A percentile compares a stretch with the other conserved stretches of the same genome.
phyloP scores from a whole-genome alignment of 2,888 invertebrate species.

The Eilema depressum region DNA sequence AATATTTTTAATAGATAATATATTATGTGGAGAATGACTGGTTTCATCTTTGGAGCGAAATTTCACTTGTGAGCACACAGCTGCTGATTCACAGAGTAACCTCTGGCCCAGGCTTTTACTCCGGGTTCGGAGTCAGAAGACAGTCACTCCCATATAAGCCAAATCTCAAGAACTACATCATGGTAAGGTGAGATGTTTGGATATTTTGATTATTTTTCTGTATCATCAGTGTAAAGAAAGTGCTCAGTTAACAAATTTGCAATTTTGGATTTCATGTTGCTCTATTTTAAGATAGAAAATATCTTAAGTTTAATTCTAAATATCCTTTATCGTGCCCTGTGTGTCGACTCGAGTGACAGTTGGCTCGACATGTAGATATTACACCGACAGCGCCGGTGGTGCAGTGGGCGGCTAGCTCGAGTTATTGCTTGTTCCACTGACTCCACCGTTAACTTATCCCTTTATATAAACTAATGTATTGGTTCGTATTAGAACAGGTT shows the following conservation, averaged over 20 bases:
- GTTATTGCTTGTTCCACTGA: constrained; percentile 49
- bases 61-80: no score
- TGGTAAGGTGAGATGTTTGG: no score
- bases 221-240: background rate
- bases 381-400: constrained; percentile 38
- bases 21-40: no score
- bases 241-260: background rate
- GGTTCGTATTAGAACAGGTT: constrained; percentile 16
- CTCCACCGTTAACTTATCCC: constrained; percentile 19
- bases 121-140: no score
- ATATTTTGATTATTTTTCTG: no score
- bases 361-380: constrained; percentile 47
- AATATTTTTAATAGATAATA: background rate
- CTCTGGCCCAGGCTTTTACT: no score
- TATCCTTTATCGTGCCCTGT: constrained; percentile 26
- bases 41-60: no score
- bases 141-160: no score
- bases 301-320: constrained; percentile 21
- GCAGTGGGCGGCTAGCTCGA: constrained; percentile 46
- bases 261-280: background rate
- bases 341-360: constrained; percentile 40
- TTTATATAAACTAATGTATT: constrained; percentile 33
- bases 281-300: background rate
- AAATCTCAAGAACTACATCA: no score
- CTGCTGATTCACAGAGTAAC: no score